Conservation (phyloP, 2,113 vertebrate genomes). For the Rhinolophus ferrumequinum region DNA sequence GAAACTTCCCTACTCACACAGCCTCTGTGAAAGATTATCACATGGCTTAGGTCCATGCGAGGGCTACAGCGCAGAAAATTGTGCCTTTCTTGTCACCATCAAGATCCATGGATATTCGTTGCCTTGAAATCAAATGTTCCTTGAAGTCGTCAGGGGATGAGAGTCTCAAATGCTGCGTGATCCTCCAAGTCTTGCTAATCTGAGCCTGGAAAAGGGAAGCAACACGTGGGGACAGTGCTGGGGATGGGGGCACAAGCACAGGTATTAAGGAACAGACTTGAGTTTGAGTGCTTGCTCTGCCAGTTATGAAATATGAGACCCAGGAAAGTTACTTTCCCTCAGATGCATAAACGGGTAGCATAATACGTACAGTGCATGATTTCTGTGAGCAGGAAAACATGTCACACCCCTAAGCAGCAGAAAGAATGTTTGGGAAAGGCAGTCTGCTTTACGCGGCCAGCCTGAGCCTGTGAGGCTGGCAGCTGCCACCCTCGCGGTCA, state of each 20-base stretch:
- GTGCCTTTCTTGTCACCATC: neutral
- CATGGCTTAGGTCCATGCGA: neutral
- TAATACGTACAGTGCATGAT: accelerated
- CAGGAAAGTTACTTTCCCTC: neutral
- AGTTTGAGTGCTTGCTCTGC: neutral
- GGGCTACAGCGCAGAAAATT: too few species aligned
- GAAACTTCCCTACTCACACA: neutral
- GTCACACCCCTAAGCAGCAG: accelerated
- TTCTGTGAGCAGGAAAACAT: neutral
- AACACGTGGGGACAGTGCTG: too few species aligned
- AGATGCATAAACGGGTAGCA: neutral
- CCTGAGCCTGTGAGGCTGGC: neutral
- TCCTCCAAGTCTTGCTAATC: neutral
- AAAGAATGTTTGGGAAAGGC: neutral
- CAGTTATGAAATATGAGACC: neutral
- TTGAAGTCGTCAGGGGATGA: neutral
- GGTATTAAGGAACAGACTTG: neutral
- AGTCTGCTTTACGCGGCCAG: too few species aligned
- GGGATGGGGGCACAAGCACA: too few species aligned
- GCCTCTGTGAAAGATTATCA: neutral
- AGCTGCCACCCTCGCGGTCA: neutral
- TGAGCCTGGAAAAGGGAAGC: neutral
- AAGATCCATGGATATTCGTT: neutral
- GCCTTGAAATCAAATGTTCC: neutral
- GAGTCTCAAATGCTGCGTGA: neutral